Percentiles rank a stretch among this genome's conserved stretches.
These are phyloP conservation scores for Nephrocerus scutellatus DNA, from an alignment of 2,888 invertebrate genomes.

Conservation along the genomic window DNA sequence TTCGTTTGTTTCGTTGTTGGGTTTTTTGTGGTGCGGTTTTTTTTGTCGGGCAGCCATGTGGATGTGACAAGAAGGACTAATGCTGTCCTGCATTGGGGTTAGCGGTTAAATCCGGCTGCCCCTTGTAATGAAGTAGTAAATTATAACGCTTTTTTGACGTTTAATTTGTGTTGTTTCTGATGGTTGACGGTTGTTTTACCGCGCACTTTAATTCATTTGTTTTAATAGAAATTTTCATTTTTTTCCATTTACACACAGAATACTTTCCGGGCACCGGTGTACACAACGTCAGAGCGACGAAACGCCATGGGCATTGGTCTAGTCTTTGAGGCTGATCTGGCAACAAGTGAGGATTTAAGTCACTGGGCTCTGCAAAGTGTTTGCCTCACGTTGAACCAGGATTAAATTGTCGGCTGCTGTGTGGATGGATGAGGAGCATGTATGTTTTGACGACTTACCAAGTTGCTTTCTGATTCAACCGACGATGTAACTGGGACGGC, in stretches of 20 bases:
- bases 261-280: slow-evolving; percentile 80
- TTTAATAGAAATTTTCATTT: slow-evolving; percentile 3
- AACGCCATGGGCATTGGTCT: slow-evolving; percentile 89
- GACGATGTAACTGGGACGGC: no score
- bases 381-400: slow-evolving; percentile 78
- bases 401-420: no score
- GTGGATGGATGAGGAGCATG: no score
- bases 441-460: neutral
- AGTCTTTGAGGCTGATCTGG: slow-evolving; percentile 83
- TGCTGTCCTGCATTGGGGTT: slow-evolving; percentile 27
- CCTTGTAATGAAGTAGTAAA: slow-evolving; percentile 35
- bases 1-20: neutral
- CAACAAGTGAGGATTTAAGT: slow-evolving; percentile 72
- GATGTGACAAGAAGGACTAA: slow-evolving; percentile 38
- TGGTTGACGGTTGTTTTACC: slow-evolving; percentile 1
- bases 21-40: neutral
- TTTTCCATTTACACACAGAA: slow-evolving; percentile 54
- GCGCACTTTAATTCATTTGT: neutral
- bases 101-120: slow-evolving; percentile 17
- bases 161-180: slow-evolving; percentile 1
- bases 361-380: slow-evolving; percentile 90
- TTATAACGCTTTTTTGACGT: slow-evolving; percentile 19
- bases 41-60: slow-evolving; percentile 25
- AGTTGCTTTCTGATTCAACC: no score
- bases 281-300: slow-evolving; percentile 76